These are phyloP conservation scores for Mormyrops attenuatus DNA, from an alignment of 2,797 vertebrate species.

Conservation along the genomic window DNA sequence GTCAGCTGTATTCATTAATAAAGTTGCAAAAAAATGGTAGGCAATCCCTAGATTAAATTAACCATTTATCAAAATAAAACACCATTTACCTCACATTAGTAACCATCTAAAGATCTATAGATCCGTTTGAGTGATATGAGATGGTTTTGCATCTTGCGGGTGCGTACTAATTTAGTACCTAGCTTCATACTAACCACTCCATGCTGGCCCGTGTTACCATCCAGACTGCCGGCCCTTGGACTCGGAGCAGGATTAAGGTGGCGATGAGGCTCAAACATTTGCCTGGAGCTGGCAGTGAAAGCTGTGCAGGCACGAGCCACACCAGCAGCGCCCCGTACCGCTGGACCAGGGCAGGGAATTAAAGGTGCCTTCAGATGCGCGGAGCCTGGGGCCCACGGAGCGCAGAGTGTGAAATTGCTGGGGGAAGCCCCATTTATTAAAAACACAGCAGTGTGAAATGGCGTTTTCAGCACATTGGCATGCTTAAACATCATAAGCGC, in stretches of 20 bases:
- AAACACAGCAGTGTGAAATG: conserved; percentile 76
- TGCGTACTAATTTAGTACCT: not conserved
- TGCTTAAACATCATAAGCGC: conserved; percentile 79
- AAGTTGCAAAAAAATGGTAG: not conserved
- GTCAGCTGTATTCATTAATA: not conserved
- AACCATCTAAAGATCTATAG: not conserved
- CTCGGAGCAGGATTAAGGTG: not conserved
- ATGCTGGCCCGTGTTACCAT: not conserved
- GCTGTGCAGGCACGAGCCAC: conserved; percentile 5
- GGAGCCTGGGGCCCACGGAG: conserved; percentile 62
- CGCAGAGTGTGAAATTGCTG: conserved; percentile 73
- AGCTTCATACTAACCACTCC: not conserved
- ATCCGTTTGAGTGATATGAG: not conserved
- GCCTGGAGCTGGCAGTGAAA: conserved; percentile 51
- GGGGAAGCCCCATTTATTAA: conserved; percentile 74
- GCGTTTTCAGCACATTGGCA: conserved; percentile 69
- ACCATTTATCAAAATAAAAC: not conserved
- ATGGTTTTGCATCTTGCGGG: not conserved
- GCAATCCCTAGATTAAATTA: not conserved
- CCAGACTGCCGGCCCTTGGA: not conserved
- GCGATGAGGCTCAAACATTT: conserved; percentile 37
- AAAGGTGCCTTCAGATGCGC: conserved; percentile 58
- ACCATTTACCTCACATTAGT: not conserved
- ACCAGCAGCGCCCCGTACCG: conserved; percentile 38
- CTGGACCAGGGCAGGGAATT: conserved; percentile 64